Evolutionary conservation across 2,113 vertebrate genomes (phyloP), one percentile per base, ranked within the genome.

Genomic region (Turnix velox): DNA sequence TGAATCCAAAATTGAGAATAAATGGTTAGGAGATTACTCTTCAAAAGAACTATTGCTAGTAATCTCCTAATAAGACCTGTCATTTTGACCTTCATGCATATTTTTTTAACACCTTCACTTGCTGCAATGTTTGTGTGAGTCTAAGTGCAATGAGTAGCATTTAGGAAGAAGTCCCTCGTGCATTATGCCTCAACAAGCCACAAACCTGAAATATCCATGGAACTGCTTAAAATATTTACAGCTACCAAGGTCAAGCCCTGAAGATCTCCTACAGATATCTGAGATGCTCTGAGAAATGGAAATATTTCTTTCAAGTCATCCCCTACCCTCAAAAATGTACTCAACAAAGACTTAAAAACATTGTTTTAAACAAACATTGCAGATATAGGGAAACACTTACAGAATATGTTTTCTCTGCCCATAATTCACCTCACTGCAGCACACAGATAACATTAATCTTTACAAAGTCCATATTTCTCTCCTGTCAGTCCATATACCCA

Each of bases 11-110:
- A 85, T 63, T 51, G 89, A 93, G 92, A 94, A 83, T 83, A 96
- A 96, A 93, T 87, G 87, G 74, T 87, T 87, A 88, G 85, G 46
- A 81, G 66, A 92, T 92, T 91, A 83, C 63, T 90, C 71, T 92
- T 95, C 89, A 93, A 67, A 59, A 76, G 71, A 95, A 91, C 74
- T 73, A 74, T 51, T 74, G 67, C 37, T 51, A 76, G 81, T 67
- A 74, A 93, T 71, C 54, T 82, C 88, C 88, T 83, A 92, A 73
- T 58, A 95, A 76, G 78, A 71, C 30, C 35, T n/a, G 84, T 62
- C 90, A 87, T 55, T 73, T 76, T 90, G 84, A 94, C 91, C 87
- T 95, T 92, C 84, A 66, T 0, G 43, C 43, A 10, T 55, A 66
- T 82, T 87, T 91, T 86, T 84, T 82, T 84, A 83, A 87, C 78